Evolutionary conservation across 2,888 invertebrate species (phyloP).

Genomic region (Dorcus parallelipipedus): DNA sequence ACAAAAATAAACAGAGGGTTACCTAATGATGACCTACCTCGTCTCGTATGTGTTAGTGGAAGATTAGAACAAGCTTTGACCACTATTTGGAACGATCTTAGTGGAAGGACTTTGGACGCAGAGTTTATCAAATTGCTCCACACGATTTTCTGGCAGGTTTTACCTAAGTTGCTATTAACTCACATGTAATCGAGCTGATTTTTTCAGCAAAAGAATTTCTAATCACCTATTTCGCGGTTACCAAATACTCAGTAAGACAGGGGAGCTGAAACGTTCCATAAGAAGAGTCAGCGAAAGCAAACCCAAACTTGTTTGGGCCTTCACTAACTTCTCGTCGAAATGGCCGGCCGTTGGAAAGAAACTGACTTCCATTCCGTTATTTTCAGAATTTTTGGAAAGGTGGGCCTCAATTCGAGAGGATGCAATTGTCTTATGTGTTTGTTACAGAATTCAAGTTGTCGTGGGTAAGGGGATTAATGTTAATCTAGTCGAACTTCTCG

Average conservation of each 20-base stretch:
- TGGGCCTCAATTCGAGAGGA: background rate
- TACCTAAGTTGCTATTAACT: background rate
- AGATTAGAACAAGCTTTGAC: constrained; percentile 73
- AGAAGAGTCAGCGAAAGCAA: background rate
- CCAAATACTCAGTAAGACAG: background rate
- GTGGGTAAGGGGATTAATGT: background rate
- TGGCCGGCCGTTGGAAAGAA: constrained; percentile 1
- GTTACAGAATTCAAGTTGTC: constrained; percentile 7
- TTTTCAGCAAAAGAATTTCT: background rate
- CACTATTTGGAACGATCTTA: constrained; percentile 59
- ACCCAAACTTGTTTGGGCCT: constrained; percentile 1
- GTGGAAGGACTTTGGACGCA: constrained; percentile 45
- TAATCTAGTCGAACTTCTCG: constrained; percentile 11
- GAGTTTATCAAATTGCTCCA: constrained; percentile 37
- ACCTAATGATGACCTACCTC: constrained; percentile 63
- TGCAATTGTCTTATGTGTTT: background rate
- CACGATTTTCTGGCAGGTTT: background rate
- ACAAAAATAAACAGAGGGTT: constrained; percentile 61
- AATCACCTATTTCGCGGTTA: background rate
- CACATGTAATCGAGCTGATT: background rate
- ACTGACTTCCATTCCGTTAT: constrained; percentile 7
- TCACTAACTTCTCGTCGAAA: constrained; percentile 1
- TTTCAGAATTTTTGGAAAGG: constrained; percentile 6
- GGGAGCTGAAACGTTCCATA: background rate
- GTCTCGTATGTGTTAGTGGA: constrained; percentile 70